Base-by-base conservation (phyloP, 2,888 invertebrate genomes). In the Trachelus troglodyta region DNA sequence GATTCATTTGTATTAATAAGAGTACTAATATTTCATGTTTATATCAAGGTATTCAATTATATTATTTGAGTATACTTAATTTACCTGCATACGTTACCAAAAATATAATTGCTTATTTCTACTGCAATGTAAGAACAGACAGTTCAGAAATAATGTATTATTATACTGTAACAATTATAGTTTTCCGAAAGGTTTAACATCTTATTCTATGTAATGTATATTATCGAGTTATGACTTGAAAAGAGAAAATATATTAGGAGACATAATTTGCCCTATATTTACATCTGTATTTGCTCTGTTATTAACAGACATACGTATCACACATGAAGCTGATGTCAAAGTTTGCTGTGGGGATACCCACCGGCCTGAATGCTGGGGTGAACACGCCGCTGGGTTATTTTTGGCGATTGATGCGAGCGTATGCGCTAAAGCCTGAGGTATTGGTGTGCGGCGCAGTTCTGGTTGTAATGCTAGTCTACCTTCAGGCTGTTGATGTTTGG, bases 241-340 rank as follows among this genome's bases (percentile, higher is more conserved):
- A 40, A 15, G 1, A 1, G 4, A 40, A 12, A 15, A 40, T 40
- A 40, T 40, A 40, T 40, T 40, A 40, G 4, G 37, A 40, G 15
- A 40, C 12, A 40, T 40, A 37, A 37, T 12, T 15, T 15, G 40
- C 15, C 40, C 40, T 23, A 56, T 56, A 56, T 56, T 56, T 56
- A 56, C 56, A 23, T 56, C 23, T 56, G 9, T 23, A 56, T 56
- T 9, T 23, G 2, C 56, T 56, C 23, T 56, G 56, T 56, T 56
- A 23, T 77, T 79, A 83, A 79, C 80, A 91, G 94, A 96, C 97
- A 56, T 96, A 96, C 92, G 92, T 96, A 84, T 96, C 97, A 84
- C 96, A 97, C 92, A 95, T 96, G 94, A 97, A 96, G 94, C 93
- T 97, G 84, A 92, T 97, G 90, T 97, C 97, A 76, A 95, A 96